Evolutionary conservation across 35 echinoderm and acorn worm genomes (phyloP).

Genomic region (Ophioderma brevispina): DNA sequence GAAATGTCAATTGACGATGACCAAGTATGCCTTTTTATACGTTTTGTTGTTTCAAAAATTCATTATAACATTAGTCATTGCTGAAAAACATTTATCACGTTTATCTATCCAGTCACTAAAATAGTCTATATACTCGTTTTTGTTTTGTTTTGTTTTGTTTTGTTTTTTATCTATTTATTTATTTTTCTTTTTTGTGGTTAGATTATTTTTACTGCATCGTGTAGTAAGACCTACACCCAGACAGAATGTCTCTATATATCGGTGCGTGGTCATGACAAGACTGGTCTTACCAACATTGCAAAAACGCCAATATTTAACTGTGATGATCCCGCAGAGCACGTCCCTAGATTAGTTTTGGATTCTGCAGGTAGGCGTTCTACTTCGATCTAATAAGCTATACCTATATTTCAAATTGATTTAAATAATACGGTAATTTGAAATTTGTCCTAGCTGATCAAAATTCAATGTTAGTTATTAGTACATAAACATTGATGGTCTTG

Average conservation of each 20-base stretch:
- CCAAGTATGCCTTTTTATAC: no score
- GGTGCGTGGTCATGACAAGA: constrained; percentile 30
- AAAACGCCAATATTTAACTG: constrained; percentile 12
- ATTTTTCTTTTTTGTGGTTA: no score
- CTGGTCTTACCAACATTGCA: constrained; percentile 13
- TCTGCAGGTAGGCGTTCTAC: not conserved
- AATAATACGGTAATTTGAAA: not conserved
- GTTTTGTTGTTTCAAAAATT: no score
- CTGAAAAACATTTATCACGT: no score
- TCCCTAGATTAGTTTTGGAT: constrained; percentile 35
- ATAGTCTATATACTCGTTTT: no score
- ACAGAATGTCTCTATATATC: not conserved
- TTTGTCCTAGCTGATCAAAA: not conserved
- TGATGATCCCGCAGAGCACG: not conserved
- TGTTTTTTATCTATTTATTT: no score
- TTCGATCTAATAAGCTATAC: not conserved
- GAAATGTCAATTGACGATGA: not conserved
- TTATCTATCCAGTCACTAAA: no score
- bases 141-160: no score
- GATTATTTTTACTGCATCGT: constrained; percentile 9
- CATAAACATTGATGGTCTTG: not conserved
- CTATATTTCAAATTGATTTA: not conserved
- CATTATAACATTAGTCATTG: no score
- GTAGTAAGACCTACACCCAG: not conserved
- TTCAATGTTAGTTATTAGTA: not conserved